These are phyloP conservation scores for Loris lydekkerianus DNA, from an alignment of 2,797 vertebrate species.

Conservation along the genomic window DNA sequence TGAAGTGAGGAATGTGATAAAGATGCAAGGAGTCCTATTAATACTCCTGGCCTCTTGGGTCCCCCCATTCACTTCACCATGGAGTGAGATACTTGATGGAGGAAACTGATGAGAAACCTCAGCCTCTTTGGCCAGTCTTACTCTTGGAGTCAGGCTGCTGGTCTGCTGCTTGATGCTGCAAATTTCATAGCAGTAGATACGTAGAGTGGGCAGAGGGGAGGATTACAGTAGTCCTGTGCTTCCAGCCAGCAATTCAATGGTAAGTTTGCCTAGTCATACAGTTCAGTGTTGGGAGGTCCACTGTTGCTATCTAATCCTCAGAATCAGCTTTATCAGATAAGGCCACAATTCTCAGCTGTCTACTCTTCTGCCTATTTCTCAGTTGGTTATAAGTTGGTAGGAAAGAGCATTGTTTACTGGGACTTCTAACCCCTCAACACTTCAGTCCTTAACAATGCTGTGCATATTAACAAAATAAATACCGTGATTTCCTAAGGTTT, in stretches of 20 bases:
- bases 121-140: not conserved
- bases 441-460: not conserved
- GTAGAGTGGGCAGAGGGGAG: too few relatives aligned
- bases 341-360: not conserved
- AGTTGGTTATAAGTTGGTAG: slow-evolving; percentile 3
- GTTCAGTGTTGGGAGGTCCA: not conserved
- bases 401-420: not conserved
- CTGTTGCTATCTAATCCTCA: not conserved
- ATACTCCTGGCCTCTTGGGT: not conserved
- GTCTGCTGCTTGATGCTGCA: not conserved
- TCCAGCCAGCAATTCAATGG: not conserved
- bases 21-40: not conserved
- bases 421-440: not conserved
- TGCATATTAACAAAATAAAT: not conserved
- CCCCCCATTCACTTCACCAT: not conserved
- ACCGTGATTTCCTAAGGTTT: slow-evolving; percentile 18
- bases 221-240: not conserved
- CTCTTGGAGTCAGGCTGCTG: not conserved
- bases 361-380: not conserved
- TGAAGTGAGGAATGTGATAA: not conserved
- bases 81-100: not conserved
- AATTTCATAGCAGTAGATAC: not conserved
- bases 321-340: slow-evolving; percentile 15
- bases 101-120: not conserved
- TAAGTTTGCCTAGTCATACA: not conserved